Percentiles rank a stretch among this genome's conserved stretches.
phyloP scores from a whole-genome alignment of 2,888 invertebrate species.

The Pseudeuparius sepicola region DNA sequence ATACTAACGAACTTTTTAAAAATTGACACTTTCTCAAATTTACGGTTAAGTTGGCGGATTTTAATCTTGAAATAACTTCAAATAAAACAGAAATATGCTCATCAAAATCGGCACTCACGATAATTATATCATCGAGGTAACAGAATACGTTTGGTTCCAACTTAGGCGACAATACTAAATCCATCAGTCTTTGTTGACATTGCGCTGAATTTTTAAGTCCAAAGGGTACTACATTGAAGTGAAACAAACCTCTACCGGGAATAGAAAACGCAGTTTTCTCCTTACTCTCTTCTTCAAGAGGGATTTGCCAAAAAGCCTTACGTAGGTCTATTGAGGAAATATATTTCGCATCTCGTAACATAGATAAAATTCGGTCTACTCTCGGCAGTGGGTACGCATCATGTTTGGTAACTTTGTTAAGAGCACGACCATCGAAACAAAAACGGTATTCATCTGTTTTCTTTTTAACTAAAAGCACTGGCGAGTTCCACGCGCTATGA shows the following conservation, averaged over 20 bases:
- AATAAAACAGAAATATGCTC: too few species aligned
- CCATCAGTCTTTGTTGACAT: too few species aligned
- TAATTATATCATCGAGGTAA: too few species aligned
- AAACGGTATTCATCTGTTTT: too few species aligned
- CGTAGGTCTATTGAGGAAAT: constrained; percentile 22
- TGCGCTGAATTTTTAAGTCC: too few species aligned
- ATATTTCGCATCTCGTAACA: constrained; percentile 22
- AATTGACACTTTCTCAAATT: constrained; percentile 25
- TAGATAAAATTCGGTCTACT: constrained; percentile 22
- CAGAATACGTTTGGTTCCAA: constrained; percentile 10
- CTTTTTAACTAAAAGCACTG: too few species aligned
- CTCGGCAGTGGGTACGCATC: constrained; percentile 26
- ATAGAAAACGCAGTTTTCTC: too few species aligned
- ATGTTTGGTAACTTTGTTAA: constrained; percentile 24
- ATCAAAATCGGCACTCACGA: too few species aligned
- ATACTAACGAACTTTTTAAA: constrained; percentile 21
- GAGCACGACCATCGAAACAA: too few species aligned
- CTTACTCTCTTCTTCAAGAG: constrained; percentile 25
- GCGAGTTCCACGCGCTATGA: constrained; percentile 22
- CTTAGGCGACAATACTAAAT: constrained; percentile 16
- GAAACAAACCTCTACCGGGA: too few species aligned
- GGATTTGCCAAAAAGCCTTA: constrained; percentile 28
- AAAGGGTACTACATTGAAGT: too few species aligned
- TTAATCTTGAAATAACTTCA: too few species aligned
- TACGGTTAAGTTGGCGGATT: constrained; percentile 23